Base-by-base conservation (phyloP, 2,888 invertebrate species). In the Thysanoteuthis rhombus region DNA sequence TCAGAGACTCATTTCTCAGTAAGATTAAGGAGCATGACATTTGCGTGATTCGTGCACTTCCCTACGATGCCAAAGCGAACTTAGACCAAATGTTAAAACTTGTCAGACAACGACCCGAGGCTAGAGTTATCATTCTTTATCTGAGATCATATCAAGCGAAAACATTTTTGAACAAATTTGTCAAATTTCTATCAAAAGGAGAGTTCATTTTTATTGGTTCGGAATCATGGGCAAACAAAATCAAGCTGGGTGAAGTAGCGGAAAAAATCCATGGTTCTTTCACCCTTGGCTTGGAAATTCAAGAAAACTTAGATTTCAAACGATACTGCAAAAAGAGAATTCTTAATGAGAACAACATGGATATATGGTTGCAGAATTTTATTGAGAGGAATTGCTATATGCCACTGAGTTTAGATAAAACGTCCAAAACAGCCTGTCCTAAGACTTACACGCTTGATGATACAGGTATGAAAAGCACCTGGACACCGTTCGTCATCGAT, bases 181-280 rank as follows among this genome's bases (percentile, higher is more conserved):
- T 12, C 1, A 19, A 39, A 6, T 16, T 32, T 28, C 12, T 39
- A 4, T 0, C 1, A 3, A 12, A 42, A n/a, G 5, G n/a, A 1
- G 91, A 91, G 25, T 91, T 91, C 39, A 40, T 42, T 16, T 91
- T 91, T 39, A 39, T 91, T 36, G 91, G 91, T 42, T 42, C 91
- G 3, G 91, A 91, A 45, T 28, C 91, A 4, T 91, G 91, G 91
- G 12, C 40, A 32, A 19, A 40, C 40, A 40, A 45, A 91, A n/a
- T 42, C 28, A 28, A 28, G 39, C 32, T 91, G 0, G 19, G 12
- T 39, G 39, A 91, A 45, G 40, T 3, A 39, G 39, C 25, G n/a
- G 16, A 39, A 40, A 91, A 32, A n/a, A 91, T 91, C 28, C 19
- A 32, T 1, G 91, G 91, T 28, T 40, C 91, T n/a, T 16, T 91